These are phyloP conservation scores for Chaetodon trifascialis DNA, from an alignment of 2,113 vertebrate species.

Conservation along the genomic window DNA sequence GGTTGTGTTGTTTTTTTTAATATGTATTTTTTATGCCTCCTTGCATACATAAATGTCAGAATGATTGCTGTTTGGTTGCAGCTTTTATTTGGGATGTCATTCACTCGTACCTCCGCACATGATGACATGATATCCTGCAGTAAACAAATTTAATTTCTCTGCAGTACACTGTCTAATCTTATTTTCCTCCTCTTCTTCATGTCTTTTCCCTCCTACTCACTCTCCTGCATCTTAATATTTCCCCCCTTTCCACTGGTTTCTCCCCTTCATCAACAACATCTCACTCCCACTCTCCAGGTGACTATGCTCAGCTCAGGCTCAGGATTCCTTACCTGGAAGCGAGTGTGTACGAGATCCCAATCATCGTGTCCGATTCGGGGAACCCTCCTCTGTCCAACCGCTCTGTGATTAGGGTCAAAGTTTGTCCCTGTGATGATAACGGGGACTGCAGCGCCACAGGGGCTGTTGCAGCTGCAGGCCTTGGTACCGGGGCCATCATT, in stretches of 20 bases:
- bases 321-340: constrained; percentile 92
- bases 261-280: neutral
- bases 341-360: constrained; percentile 91
- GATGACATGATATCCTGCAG: constrained; percentile 37
- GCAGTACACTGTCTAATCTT: constrained; percentile 9
- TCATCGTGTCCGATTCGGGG: constrained; percentile 94
- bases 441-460: constrained; percentile 94
- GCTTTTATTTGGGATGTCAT: constrained; percentile 30
- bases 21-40: constrained; percentile 31
- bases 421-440: constrained; percentile 94
- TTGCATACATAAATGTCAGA: constrained; percentile 17
- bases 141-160: constrained; percentile 32
- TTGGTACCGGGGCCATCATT: constrained; percentile 96
- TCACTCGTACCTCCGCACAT: constrained; percentile 6
- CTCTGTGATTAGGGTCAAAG: constrained; percentile 94
- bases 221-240: neutral
- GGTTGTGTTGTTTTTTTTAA: constrained; percentile 19
- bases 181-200: constrained; percentile 16
- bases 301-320: constrained; percentile 93
- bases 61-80: constrained; percentile 28
- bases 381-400: constrained; percentile 96
- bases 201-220: neutral
- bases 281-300: constrained; percentile 82
- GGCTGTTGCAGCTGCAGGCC: constrained; percentile 92
- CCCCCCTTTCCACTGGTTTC: neutral